phyloP scores from a whole-genome alignment of 2,797 vertebrate genomes.

The Lithobates sylvaticus region DNA sequence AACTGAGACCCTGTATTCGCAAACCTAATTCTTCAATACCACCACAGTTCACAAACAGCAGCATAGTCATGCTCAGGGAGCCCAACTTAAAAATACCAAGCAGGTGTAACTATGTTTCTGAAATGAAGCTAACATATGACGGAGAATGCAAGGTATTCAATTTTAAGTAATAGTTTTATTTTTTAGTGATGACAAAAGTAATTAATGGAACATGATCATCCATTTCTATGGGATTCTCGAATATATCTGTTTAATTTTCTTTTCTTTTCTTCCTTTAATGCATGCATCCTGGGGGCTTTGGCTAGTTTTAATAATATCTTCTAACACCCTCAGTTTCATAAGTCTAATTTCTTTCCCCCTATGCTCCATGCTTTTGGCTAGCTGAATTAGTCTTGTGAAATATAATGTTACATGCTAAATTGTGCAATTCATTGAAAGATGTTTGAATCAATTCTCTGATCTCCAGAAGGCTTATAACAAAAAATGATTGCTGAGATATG shows the following conservation, averaged over 20 bases:
- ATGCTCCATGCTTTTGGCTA: conserved; percentile 23
- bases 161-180: not conserved
- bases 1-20: too few relatives aligned
- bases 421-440: conserved; percentile 32
- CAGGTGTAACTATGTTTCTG: too few relatives aligned
- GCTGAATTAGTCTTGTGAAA: conserved; percentile 38
- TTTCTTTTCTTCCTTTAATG: conserved; percentile 11
- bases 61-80: too few relatives aligned
- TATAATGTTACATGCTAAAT: conserved; percentile 34
- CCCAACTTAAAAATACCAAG: too few relatives aligned
- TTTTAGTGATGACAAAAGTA: not conserved
- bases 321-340: conserved; percentile 19
- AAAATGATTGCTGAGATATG: conserved; percentile 19
- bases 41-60: too few relatives aligned
- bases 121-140: too few relatives aligned
- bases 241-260: conserved; percentile 36
- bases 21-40: too few relatives aligned
- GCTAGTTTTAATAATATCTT: conserved; percentile 33
- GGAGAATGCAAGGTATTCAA: conserved; percentile 5
- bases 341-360: conserved; percentile 7
- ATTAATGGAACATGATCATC: conserved; percentile 3
- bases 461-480: conserved; percentile 25
- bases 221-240: conserved; percentile 8
- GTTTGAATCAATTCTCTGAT: conserved; percentile 29
- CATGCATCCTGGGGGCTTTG: conserved; percentile 30